Evolutionary conservation across 2,888 invertebrate genomes (phyloP), one percentile per base, ranked within the genome.

Genomic region (Tolmerus cingulatus): DNA sequence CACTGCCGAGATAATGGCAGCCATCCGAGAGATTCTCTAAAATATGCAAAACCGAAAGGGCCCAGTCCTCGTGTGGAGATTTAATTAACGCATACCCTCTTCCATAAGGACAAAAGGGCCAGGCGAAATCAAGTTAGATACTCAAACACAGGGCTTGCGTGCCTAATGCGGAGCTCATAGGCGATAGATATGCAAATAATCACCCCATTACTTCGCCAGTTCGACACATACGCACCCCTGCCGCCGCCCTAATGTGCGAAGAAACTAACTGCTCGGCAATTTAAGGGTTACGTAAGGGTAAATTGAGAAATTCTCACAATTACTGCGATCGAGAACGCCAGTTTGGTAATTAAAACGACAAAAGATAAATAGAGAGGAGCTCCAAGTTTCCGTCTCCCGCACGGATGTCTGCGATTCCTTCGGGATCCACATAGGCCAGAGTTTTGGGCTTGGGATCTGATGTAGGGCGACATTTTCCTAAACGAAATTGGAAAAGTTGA

Each of bases 281-380:
- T 84, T 84, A 84, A 84, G 84, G 84, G 84, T 84, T 84, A 84
- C 74, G 66, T 84, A 84, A 46, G 84, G 66, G 84, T 66, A 84
- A 84, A 84, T 84, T 84, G 84, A 84, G 84, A 84, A 74, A 57
- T 84, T 84, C 74, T 40, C 84, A 84, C 84, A 84, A 84, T 84
- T 84, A 84, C 66, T 40, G 84, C 66, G 84, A 84, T 84, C 66
- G 84, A 84, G 84, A 74, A 84, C 43, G 84, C 84, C 66, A 74
- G 84, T 84, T 84, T 84, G 57, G 84, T 84, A 84, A 84, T 84
- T 84, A 84, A 84, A 84, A 84, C 74, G 84, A 84, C 84, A 84
- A 84, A 84, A 84, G 84, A 84, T 84, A 84, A 84, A 84, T 84
- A 84, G 55, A 66, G 84, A 74, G 43, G 12, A 46, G 40, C 34